Base-by-base conservation (phyloP, 2,797 vertebrate species). In the Rachycentron canadum region DNA sequence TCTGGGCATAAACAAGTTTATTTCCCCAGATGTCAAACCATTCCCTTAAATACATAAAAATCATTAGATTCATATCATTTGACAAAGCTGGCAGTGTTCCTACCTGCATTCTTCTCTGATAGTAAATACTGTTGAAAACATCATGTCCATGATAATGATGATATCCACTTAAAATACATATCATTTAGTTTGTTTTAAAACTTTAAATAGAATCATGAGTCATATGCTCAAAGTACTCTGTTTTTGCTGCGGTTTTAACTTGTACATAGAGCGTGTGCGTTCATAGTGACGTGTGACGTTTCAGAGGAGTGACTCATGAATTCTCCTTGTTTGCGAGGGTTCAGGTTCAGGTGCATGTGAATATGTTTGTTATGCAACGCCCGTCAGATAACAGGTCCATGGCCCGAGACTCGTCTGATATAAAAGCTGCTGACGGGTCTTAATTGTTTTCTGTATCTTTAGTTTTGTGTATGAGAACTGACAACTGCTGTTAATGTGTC, bases 81-180 rank as follows among this genome's bases (percentile, higher is more conserved):
- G 19, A 73, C 3, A 40, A 49, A 23, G 41, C 1, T 8, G n/a
- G 32, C 3, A 47, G 25, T 23, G 11, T 56, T 32, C 19, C 21
- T 43, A 14, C 3, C 1, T 23, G 28, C 6, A 17, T 1, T n/a
- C 14, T 1, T 32, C 17, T 47, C 2, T 28, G 4, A 32, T 7
- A 28, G 13, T 17, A 2, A n/a, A 32, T 32, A 26, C 30, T 28
- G 13, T 36, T 47, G 1, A 55, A 53, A 17, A 55, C 28, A 36
- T 25, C 11, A 40, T 1, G 30, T 43, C 45, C n/a, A 43, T n/a
- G n/a, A n/a, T n/a, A 9, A 86, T 85, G 84, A 87, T 72, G 83
- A 90, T 86, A 87, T 89, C 91, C 90, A 91, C 85, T 88, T 87
- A 70, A 86, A 43, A 12, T 3, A 5, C 23, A 7, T n/a, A 9